Evolutionary conservation across 2,888 invertebrate genomes (phyloP).

Genomic region (Athalia circularis): DNA sequence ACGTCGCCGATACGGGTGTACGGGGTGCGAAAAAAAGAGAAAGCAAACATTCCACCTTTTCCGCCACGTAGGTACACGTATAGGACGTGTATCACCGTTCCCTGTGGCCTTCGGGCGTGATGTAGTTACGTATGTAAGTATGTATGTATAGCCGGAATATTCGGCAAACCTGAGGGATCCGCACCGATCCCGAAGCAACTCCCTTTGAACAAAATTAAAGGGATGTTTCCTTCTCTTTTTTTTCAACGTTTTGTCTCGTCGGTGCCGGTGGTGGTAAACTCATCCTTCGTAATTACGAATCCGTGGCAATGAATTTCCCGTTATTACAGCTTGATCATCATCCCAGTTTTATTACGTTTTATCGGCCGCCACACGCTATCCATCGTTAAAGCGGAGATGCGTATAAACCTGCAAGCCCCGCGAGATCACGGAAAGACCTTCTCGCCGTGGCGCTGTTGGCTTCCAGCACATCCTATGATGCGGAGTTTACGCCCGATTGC

Average conservation of each 20-base stretch:
- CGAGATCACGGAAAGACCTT: neutral
- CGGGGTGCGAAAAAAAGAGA: conserved; percentile 29
- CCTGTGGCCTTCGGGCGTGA: too few species aligned
- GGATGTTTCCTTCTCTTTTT: neutral
- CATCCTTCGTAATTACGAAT: conserved; percentile 37
- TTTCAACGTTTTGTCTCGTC: neutral
- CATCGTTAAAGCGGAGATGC: conserved; percentile 24
- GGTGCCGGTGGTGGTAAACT: neutral
- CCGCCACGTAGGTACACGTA: neutral
- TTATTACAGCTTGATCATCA: conserved; percentile 42
- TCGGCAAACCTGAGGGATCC: too few species aligned
- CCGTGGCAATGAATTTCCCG: conserved; percentile 32
- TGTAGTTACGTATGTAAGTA: too few species aligned
- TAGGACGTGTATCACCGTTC: too few species aligned
- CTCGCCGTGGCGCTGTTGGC: neutral
- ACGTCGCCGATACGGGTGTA: conserved; percentile 19
- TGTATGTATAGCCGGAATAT: too few species aligned
- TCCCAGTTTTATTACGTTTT: conserved; percentile 42
- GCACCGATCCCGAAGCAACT: too few species aligned
- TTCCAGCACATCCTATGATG: neutral
- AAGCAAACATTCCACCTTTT: conserved; percentile 15
- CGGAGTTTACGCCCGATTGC: too few species aligned
- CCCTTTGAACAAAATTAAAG: too few species aligned
- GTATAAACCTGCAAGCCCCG: neutral
- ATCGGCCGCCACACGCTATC: conserved; percentile 35